Conservation (phyloP, 1,140 invertebrate species). For the Stegodyphus mimosarum region DNA sequence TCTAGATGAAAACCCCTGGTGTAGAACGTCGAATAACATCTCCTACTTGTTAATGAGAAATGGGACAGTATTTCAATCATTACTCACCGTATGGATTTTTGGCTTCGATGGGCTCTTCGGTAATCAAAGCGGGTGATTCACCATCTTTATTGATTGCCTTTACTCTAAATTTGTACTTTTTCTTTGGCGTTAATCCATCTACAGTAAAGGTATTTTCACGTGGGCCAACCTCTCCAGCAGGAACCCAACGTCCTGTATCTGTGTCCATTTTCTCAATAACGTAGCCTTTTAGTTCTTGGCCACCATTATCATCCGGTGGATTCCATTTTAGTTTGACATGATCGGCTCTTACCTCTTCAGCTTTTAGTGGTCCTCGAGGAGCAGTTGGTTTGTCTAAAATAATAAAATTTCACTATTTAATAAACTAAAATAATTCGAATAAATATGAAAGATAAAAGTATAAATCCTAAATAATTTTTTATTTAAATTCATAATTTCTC, state of each 20-base stretch:
- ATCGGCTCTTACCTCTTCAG: conserved; percentile 87
- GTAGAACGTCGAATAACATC: no score
- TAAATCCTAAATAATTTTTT: no score
- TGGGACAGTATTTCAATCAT: no score
- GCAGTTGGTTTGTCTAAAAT: conserved; percentile 86
- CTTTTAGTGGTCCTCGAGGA: conserved; percentile 85
- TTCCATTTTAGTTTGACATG: conserved; percentile 96
- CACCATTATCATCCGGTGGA: conserved; percentile 92
- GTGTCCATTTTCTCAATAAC: conserved; percentile 95
- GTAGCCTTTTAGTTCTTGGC: conserved; percentile 93
- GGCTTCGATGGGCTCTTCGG: conserved; percentile 78
- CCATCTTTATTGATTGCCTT: conserved; percentile 99
- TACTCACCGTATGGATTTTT: conserved; percentile 68
- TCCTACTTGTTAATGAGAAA: no score
- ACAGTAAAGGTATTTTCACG: conserved; percentile 85
- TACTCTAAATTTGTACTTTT: conserved; percentile 98
- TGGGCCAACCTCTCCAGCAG: conserved; percentile 85
- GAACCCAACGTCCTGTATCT: conserved; percentile 91
- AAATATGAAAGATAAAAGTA: no score
- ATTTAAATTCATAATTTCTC: no score
- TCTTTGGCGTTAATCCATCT: conserved; percentile 94
- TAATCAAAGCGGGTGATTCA: conserved; percentile 94
- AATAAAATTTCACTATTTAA: conserved; percentile 68
- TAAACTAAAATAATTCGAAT: conserved; percentile 77
- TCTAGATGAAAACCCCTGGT: no score